Evolutionary conservation across 2,113 vertebrate species (phyloP), one percentile per base, ranked within the genome.

Genomic region (Nibea coibor): DNA sequence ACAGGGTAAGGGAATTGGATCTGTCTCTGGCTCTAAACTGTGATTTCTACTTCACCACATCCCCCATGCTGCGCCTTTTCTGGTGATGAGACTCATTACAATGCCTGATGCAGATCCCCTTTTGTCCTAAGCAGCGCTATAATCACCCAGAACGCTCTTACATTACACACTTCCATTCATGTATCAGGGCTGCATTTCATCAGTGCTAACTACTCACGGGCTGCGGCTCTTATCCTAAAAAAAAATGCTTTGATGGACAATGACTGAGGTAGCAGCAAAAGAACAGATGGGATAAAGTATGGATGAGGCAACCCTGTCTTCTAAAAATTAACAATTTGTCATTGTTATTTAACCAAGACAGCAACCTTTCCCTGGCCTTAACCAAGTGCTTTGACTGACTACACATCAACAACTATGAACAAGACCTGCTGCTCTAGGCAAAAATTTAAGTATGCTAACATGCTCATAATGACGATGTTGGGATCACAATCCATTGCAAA

Each of bases 71-170:
- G 80, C 4, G 75, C 58, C 53, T 82, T 85, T 84, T 75, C 88
- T 88, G 71, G 69, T 89, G 88, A 89, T 87, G 86, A 82, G 80
- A 78, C 70, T 92, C 83, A 92, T 93, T 92, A 92, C 87, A 88
- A 84, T 89, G 87, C 81, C 85, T 84, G 81, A 75, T 87, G 76
- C 84, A 90, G 72, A 77, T 88, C 81, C 77, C 68, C 72, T 64
- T 87, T 88, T 92, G 81, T 89, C 78, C 81, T 81, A 84, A 85
- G 83, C 62, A 73, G 31, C 51, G 56, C 72, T 88, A 69, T 87
- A 85, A 86, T 91, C 86, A 85, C 72, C 63, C 78, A 80, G 79
- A 84, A 82, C 39, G 42, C 80, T 87, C 75, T 77, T 58, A 85
- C 78, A 91, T 78, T 85, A 81, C 76, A 80, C 35, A 82, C 89